Evolutionary conservation across 2,113 vertebrate species (phyloP), one percentile per base, ranked within the genome.

Genomic region (Myxocyprinus asiaticus): DNA sequence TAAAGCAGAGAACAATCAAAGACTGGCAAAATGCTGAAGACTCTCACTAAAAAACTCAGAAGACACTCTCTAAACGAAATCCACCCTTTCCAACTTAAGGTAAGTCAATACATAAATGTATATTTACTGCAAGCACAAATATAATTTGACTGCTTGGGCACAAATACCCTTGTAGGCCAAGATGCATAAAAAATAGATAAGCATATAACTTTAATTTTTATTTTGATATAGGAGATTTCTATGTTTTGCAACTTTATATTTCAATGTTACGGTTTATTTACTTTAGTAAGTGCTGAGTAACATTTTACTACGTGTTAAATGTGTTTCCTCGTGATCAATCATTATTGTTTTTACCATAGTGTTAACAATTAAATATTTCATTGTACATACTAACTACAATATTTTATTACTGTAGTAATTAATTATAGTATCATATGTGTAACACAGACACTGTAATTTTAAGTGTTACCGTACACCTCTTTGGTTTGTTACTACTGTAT

Each of bases 81-180:
- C 5, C 95, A 95, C 0, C 95, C 95, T 70, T 96, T 96, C 85
- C 95, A 97, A 67, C 86, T 96, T 1, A 96, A 97, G 95, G 96
- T 97, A 91, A 93, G 92, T 80, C 59, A n/a, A 42, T 17, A 3
- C 61, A 59, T 51, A 33, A 69, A 3, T 22, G 15, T 43, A 64
- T 44, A 63, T n/a, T n/a, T 33, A 33, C 22, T 33, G 22, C 22
- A 33, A 55, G 43, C 6, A 61, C 48, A 2, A 0, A 45, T 58
- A 10, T 67, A 33, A n/a, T 3, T 65, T 45, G 63, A 11, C 65
- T 17, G n/a, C 0, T 15, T 2, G 11, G 5, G 6, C 44, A 67
- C n/a, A 44, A 15, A n/a, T 50, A 22, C 9, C 22, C 9, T 22
- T 68, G 0, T 51, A 11, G 66, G n/a, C 66, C 66, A 11, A 67